Evolutionary conservation across 2,797 vertebrate species (phyloP), one percentile per base, ranked within the genome.

Genomic region (Myoxocephalus aenaeus): DNA sequence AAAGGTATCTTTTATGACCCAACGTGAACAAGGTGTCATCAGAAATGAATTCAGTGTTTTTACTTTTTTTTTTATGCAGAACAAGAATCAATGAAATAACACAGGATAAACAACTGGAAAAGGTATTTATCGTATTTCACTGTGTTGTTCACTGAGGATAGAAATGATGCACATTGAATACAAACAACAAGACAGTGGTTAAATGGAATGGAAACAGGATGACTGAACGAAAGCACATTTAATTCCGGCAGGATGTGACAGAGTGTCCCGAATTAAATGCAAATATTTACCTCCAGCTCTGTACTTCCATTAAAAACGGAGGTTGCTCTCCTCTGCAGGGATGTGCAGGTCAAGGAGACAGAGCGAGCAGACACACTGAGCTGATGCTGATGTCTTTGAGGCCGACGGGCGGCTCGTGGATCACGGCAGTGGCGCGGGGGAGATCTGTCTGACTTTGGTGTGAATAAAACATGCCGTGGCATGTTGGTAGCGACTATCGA

Each of bases 401-500:
- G 79, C 57, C 18, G 20, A 63, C 29, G 14, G 61, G 53, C 22
- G 58, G 29, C 77, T 77, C 63, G 18, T 11, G 27, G 80, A 82
- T 75, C 32, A 7, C 75, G 79, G 67, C 75, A 50, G 71, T 6
- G 11, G 61, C 15, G 72, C 71, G 77, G 74, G n/a, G 77, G 72
- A 63, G 83, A 87, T 89, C 84, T 80, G 77, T 85, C 88, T 87
- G 88, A 90, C 84, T 87, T 77, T 64, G 36, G 63, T 54, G 88
- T 95, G 93, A 95, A 95, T 95, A 94, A 94, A 95, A 95, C 93
- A 95, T 95, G 90, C 64, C 25, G 67, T 74, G 90, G 90, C 92
- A 87, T 92, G 91, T 93, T 75, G 87, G 87, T 87, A 81, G 87
- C 82, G 83, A 90, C 86, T 80, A 82, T 88, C 42, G 88, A 90